A percentile compares a stretch with the other conserved stretches of the same genome.
Evolutionary conservation across 2,888 invertebrate genomes (phyloP).

Genomic region (Drosophila atroscutellata): DNA sequence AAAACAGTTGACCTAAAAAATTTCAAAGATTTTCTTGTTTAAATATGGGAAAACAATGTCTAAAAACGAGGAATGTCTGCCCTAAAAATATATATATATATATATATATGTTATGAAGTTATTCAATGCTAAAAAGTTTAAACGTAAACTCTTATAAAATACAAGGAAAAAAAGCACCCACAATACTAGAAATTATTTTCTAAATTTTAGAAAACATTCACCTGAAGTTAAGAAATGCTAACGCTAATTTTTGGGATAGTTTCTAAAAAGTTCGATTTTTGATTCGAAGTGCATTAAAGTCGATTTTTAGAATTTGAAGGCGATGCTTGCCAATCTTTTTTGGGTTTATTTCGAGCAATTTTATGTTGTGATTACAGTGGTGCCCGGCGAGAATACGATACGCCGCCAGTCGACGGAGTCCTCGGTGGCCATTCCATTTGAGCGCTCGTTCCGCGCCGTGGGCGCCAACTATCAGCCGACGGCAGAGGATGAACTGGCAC

Average conservation of each 20-base stretch:
- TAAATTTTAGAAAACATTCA: not conserved
- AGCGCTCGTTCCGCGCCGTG: slow-evolving; percentile 91
- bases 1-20: no score
- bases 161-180: no score
- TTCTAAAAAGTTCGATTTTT: not conserved
- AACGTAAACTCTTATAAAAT: no score
- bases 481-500: slow-evolving; percentile 84
- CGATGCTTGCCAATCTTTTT: not conserved
- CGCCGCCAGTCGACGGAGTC: slow-evolving; percentile 89
- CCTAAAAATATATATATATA: no score
- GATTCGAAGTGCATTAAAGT: not conserved
- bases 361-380: slow-evolving; percentile 86
- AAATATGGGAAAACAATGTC: no score
- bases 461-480: slow-evolving; percentile 86
- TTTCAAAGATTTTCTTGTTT: no score
- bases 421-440: slow-evolving; percentile 93
- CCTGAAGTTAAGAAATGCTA: not conserved
- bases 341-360: slow-evolving; percentile 20
- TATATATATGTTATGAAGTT: no score
- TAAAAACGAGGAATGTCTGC: no score
- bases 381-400: slow-evolving; percentile 89
- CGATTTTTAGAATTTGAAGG: not conserved
- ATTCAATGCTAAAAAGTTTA: no score
- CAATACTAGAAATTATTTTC: no score
- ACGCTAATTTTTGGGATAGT: not conserved